phyloP scores from a whole-genome alignment of 1,140 invertebrate genomes.

The Drosophila azteca region DNA sequence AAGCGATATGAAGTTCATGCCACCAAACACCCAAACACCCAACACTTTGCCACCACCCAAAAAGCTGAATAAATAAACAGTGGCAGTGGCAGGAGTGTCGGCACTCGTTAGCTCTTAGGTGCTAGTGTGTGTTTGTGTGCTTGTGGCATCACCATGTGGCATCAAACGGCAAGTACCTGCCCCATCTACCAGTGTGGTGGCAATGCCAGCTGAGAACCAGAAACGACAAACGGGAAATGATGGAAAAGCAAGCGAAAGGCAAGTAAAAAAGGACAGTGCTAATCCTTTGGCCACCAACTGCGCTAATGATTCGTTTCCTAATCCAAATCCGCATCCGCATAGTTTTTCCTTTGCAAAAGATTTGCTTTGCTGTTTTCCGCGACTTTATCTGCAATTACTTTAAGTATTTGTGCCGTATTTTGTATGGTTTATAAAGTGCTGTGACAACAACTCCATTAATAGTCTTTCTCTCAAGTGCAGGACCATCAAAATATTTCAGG shows the following conservation, averaged over 20 bases:
- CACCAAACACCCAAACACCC: conserved; percentile 2
- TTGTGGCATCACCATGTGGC: conserved; percentile 45
- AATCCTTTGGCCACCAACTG: too few relatives aligned
- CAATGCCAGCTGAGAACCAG: conserved; percentile 39
- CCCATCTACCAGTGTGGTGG: conserved; percentile 33
- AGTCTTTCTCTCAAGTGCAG: conserved; percentile 34
- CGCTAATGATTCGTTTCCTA: too few relatives aligned
- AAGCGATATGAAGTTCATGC: conserved; percentile 72
- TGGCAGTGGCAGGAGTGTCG: conserved; percentile 29
- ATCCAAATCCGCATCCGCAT: too few relatives aligned
- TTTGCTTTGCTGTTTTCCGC: too few relatives aligned
- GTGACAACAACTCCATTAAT: conserved; percentile 54
- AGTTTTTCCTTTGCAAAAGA: too few relatives aligned
- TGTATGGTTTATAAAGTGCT: conserved; percentile 51
- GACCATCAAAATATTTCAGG: conserved; percentile 43
- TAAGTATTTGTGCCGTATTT: conserved; percentile 6
- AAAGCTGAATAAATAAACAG: conserved; percentile 74
- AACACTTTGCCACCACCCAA: conserved; percentile 43
- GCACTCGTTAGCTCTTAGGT: conserved; percentile 1
- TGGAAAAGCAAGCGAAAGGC: neutral
- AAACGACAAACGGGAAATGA: too few relatives aligned
- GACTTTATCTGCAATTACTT: too few relatives aligned
- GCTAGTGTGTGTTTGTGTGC: conserved; percentile 24
- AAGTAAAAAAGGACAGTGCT: too few relatives aligned
- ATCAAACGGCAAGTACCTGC: conserved; percentile 36